Evolutionary conservation across 2,113 vertebrate species (phyloP), one percentile per base, ranked within the genome.

Genomic region (Gila orcuttii): DNA sequence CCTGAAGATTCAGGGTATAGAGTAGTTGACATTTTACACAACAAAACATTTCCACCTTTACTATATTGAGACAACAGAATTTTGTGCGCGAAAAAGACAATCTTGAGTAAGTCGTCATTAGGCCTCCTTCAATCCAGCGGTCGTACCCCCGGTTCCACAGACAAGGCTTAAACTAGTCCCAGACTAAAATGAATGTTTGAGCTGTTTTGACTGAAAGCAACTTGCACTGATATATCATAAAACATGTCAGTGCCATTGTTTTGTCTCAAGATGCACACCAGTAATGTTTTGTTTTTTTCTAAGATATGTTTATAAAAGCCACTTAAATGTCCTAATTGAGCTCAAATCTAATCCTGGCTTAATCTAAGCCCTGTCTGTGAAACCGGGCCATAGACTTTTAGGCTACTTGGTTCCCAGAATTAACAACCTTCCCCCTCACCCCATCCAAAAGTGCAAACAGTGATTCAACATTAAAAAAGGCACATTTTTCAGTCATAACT

Each of bases 391-490:
- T 36, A 39, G 31, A 36, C 15, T 15, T 23, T 57, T 33, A 2
- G 42, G 42, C 42, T 42, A 66, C 8, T 36, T 33, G 64, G 28
- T 64, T 66, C 57, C n/a, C 17, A 64, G 36, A 45, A 21, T n/a
- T 12, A 19, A 60, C 55, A 39, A n/a, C 6, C 12, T 42, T 36
- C 47, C 36, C 66, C 66, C 60, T 64, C 47, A 71, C 33, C 19
- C 31, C 45, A 1, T 39, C 39, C 33, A 57, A 83, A 83, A 83
- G 81, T 83, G 81, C 50, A 83, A 73, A 42, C 33, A 73, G 81
- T 25, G 50, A 73, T n/a, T 55, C 66, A 39, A 4, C 81, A 57
- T 57, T 21, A 60, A 81, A 66, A 59, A 83, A 83, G 66, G 82
- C 68, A 73, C 28, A 47, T 13, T n/a, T 50, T n/a, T 59, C 31